Evolutionary conservation across 2,797 vertebrate species (phyloP).

Genomic region (Saxicola maurus): DNA sequence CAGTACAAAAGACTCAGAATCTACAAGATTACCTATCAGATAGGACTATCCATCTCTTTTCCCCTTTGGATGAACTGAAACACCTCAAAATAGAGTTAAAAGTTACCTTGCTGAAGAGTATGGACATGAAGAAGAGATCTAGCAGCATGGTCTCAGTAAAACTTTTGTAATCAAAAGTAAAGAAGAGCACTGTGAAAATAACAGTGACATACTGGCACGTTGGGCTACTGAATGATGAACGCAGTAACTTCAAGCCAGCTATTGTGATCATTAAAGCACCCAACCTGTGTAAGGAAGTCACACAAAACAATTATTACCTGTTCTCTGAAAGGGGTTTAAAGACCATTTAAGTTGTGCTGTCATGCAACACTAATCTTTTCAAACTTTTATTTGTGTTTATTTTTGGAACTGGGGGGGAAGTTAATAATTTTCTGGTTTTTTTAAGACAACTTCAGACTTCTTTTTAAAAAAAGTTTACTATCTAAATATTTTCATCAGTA

Average conservation of each 20-base stretch:
- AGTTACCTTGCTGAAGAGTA: slow-evolving; percentile 95
- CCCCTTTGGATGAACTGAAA: not conserved
- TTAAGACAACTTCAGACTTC: not conserved
- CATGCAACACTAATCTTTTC: not conserved
- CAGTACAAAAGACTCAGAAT: not conserved
- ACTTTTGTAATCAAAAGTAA: slow-evolving; percentile 93
- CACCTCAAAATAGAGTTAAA: not conserved
- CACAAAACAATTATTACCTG: not conserved
- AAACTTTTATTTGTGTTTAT: not conserved
- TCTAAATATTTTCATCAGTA: not conserved
- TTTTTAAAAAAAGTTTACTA: not conserved
- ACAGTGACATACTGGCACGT: slow-evolving; percentile 94
- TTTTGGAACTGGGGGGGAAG: not conserved
- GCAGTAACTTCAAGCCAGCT: slow-evolving; percentile 94
- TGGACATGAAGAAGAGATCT: slow-evolving; percentile 97
- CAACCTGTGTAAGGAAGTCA: slow-evolving; percentile 73
- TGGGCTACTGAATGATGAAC: slow-evolving; percentile 94
- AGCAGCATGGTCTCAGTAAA: slow-evolving; percentile 96
- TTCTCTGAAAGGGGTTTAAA: not conserved
- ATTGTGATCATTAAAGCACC: slow-evolving; percentile 95
- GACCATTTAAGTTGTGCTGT: not conserved
- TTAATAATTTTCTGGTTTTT: not conserved
- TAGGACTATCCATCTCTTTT: not conserved
- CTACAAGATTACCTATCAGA: not conserved
- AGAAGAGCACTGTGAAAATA: slow-evolving; percentile 96